A percentile compares a stretch with the other conserved stretches of the same genome.
Evolutionary conservation across 2,113 vertebrate genomes (phyloP).

Genomic region (Notiomystis cincta): DNA sequence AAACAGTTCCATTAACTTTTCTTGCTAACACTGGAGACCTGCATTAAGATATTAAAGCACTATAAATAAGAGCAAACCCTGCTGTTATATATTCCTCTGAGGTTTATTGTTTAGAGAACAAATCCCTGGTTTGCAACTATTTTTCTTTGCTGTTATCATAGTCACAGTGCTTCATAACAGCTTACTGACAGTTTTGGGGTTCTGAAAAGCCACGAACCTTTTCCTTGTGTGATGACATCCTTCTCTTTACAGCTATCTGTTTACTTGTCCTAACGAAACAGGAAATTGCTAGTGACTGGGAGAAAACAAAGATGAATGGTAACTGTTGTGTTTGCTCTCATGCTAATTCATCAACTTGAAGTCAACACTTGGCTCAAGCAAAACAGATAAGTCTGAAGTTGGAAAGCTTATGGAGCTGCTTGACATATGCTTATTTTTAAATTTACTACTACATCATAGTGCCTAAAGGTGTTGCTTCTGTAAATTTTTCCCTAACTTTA

Average conservation of each 20-base stretch:
- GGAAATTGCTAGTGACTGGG: neutral
- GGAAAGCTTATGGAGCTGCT: neutral
- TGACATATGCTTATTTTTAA: neutral
- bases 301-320: neutral
- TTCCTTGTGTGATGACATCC: neutral
- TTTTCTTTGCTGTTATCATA: neutral
- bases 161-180: neutral
- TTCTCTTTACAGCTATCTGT: neutral
- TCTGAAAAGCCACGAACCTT: neutral
- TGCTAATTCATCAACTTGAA: neutral
- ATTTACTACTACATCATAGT: neutral
- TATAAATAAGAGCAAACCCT: neutral
- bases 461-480: neutral
- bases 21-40: neutral
- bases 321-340: neutral
- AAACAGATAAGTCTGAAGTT: neutral
- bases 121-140: neutral
- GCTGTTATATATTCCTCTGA: neutral
- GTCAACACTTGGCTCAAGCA: neutral
- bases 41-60: neutral
- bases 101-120: neutral
- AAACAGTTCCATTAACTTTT: conserved; percentile 5
- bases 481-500: neutral
- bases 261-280: neutral
- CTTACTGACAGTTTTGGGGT: neutral